Base-by-base conservation (phyloP, 2,888 invertebrate species). In the Mechanitis messenoides region DNA sequence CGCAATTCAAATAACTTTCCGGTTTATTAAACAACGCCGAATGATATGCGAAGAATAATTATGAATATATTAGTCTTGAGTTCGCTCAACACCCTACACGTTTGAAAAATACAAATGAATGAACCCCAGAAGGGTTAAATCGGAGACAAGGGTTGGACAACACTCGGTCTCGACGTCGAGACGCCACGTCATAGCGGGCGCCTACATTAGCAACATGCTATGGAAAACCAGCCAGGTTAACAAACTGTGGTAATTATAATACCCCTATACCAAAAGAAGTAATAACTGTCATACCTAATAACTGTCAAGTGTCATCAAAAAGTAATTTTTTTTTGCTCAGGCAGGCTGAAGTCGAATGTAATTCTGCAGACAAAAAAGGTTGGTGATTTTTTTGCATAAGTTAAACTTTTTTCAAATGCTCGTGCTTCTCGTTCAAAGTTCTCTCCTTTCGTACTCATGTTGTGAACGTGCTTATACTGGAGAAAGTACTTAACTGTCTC, bases 1-100 rank as follows among this genome's bases (percentile, higher is more conserved):
- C 77, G 82, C 82, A 79, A 81, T 78, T 76, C 78, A 74, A 81
- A 85, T 84, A 84, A 77, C 83, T 81, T 83, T 79, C 80, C 81
- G 80, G 80, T 79, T 79, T 81, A 84, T 80, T 84, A 78, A 82
- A 74, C 81, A 81, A 69, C 68, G 71, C 69, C 73, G 74, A 79
- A 82, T 79, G 76, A 79, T 79, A 79, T 20, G 20, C 72, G 69
- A 69, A 69, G 78, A 80, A 81, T 80, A 77, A 77, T 79, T 75
- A 77, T 76, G 75, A 79, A 81, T 81, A 78, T 70, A 77, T 80
- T 78, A 79, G 75, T 78, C 75, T 74, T 71, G 70, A 67, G 69
- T 74, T 76, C 68, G 73, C 70, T 69, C 72, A 69, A 58, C 66
- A 61, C 72, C 74, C 77, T 74, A 20, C 72, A 38, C 42, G n/a